These are phyloP conservation scores for Phalloptychus januarius DNA, from an alignment of 2,797 vertebrate genomes.

Conservation along the genomic window DNA sequence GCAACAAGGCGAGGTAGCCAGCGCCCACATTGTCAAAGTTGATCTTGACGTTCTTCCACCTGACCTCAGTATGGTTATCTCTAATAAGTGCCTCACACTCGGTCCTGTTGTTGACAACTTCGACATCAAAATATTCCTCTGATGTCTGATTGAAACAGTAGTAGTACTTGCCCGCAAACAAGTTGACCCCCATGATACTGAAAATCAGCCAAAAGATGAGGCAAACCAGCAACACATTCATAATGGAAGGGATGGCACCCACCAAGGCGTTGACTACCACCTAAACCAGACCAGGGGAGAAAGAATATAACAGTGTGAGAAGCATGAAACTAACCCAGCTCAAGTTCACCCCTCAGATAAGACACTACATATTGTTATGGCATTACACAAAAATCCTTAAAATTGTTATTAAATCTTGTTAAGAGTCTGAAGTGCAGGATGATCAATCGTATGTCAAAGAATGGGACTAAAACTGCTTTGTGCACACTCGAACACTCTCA, in stretches of 20 bases:
- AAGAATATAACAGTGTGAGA: constrained; percentile 75
- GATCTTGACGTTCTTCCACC: constrained; percentile 99
- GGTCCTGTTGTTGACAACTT: constrained; percentile 90
- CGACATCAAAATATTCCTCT: constrained; percentile 84
- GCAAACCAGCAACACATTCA: constrained; percentile 99
- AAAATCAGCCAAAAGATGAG: constrained; percentile 99
- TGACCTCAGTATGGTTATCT: constrained; percentile 88
- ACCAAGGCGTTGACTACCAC: constrained; percentile 99
- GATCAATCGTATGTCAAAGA: constrained; percentile 56
- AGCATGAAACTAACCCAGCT: constrained; percentile 42
- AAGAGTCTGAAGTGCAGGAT: constrained; percentile 47
- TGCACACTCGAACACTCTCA: constrained; percentile 17
- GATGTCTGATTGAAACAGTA: constrained; percentile 95
- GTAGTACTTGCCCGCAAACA: constrained; percentile 99
- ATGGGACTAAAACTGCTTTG: constrained; percentile 28
- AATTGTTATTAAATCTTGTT: constrained; percentile 10
- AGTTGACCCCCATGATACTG: constrained; percentile 99
- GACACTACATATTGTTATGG: constrained; percentile 81
- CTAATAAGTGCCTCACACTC: constrained; percentile 86
- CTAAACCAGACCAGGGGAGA: constrained; percentile 86
- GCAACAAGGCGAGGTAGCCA: constrained; percentile 95
- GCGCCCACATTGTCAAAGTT: constrained; percentile 99
- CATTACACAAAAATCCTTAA: constrained; percentile 35
- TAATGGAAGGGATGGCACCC: constrained; percentile 99
- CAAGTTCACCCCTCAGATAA: constrained; percentile 45